Evolutionary conservation across 2,888 invertebrate species (phyloP), one percentile per base, ranked within the genome.

Genomic region (Sisyra terminalis): DNA sequence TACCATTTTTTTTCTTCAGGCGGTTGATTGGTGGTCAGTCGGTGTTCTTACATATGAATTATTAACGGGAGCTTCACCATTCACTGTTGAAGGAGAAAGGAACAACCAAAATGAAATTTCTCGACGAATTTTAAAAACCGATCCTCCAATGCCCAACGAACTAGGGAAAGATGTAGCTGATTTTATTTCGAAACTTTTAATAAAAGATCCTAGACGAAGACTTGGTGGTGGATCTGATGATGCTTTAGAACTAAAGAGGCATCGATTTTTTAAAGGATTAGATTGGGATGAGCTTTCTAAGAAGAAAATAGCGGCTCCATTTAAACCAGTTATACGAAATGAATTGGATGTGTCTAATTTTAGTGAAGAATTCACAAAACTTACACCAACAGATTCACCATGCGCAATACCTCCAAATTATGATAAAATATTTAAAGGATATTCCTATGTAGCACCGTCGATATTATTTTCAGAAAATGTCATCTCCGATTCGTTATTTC

Each of bases 1-100:
- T 29, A 10, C 8, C 10, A 30, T 30, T 30, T n/a, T 30, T 63
- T 64, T 57, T 55, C 60, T 60, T 17, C 69, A 89, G 83, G 87
- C 92, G 40, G 96, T 94, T 5, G 97, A 97, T 67, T 97, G 96
- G 96, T 97, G 97, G 97, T 93, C 93, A 24, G 84, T 96, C 6
- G 94, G 94, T 6, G 94, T 97, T 2, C 66, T 97, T 37, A 89
- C 93, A 0, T 97, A 94, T 69, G 96, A 97, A 65, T 73, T 97
- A 35, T 66, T 97, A 43, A 96, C 94, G 0, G 96, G 97, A 42
- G 92, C 93, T 6, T 94, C 94, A 1, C 97, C 97, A 2, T 97
- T 97, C 65, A 93, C 96, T 7, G 88, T 93, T 1, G 90, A 94
- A 53, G 93, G 92, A 16, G 89, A 90, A 59, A 80, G 76, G 57